These are phyloP conservation scores for Malacoraja senta DNA, from an alignment of 2,797 vertebrate species.

Conservation along the genomic window DNA sequence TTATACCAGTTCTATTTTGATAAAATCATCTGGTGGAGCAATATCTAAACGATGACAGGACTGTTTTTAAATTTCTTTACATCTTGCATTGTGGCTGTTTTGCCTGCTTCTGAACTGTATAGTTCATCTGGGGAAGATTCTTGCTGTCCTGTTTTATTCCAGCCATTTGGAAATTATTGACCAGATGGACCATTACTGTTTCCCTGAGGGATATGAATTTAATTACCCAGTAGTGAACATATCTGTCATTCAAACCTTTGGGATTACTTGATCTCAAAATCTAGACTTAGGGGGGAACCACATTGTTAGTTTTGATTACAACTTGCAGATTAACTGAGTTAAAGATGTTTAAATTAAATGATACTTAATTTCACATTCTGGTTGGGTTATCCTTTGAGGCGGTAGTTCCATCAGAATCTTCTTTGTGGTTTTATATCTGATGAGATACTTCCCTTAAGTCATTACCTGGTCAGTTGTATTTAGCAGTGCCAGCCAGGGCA, in stretches of 20 bases:
- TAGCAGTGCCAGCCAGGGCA: no score
- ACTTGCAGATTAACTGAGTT: background rate
- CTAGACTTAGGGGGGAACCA: background rate
- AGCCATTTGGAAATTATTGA: background rate
- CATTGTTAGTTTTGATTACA: background rate
- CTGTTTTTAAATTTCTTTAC: background rate
- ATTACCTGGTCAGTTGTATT: no score
- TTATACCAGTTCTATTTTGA: background rate
- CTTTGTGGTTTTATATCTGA: background rate
- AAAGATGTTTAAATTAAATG: background rate
- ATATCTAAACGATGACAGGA: background rate
- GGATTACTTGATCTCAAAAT: background rate
- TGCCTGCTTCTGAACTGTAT: background rate
- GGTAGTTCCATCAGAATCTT: background rate
- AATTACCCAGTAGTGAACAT: background rate
- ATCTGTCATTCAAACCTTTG: background rate
- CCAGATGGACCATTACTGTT: background rate
- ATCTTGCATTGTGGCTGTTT: background rate
- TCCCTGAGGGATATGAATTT: background rate
- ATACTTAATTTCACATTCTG: background rate
- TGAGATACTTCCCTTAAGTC: no score
- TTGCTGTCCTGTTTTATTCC: background rate
- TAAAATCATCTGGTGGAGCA: background rate
- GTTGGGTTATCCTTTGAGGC: background rate
- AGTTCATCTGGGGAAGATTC: background rate